Evolutionary conservation across 2,888 invertebrate genomes (phyloP).

Genomic region (Hypomecis punctinalis): DNA sequence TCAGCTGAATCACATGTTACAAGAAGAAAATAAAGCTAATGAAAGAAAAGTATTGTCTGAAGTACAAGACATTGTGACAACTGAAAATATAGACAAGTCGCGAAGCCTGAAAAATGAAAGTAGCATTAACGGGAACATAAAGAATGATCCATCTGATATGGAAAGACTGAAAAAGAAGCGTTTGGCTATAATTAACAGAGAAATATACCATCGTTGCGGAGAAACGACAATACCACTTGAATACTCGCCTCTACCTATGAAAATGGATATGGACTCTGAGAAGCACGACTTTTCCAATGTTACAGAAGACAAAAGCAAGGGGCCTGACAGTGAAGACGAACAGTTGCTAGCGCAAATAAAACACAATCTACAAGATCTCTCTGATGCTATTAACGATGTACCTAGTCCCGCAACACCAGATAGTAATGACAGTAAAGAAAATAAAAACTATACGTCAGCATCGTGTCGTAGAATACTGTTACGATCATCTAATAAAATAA

Average conservation of each 20-base stretch:
- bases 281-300: slow-evolving; percentile 2
- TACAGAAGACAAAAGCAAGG: slow-evolving; percentile 3
- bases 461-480: slow-evolving; percentile 55
- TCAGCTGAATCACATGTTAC: slow-evolving; percentile 10
- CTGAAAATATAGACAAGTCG: slow-evolving; percentile 36
- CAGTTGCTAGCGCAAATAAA: slow-evolving; percentile 19
- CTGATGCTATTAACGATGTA: slow-evolving; percentile 31
- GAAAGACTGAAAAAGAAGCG: slow-evolving; percentile 67
- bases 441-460: slow-evolving; percentile 38
- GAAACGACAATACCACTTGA: slow-evolving; percentile 62
- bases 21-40: slow-evolving; percentile 47
- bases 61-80: slow-evolving; percentile 57
- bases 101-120: slow-evolving; percentile 23
- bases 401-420: slow-evolving; percentile 34
- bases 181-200: slow-evolving; percentile 64
- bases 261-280: background rate
- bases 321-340: slow-evolving; percentile 24
- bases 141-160: slow-evolving; percentile 35
- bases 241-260: slow-evolving; percentile 53
- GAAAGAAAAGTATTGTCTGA: slow-evolving; percentile 62
- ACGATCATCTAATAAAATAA: slow-evolving; percentile 59
- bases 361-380: slow-evolving; percentile 28
- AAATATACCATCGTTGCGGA: slow-evolving; percentile 52
- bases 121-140: slow-evolving; percentile 25
- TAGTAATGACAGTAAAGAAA: slow-evolving; percentile 52